These are phyloP conservation scores for Semnornis frantzii DNA, from an alignment of 2,113 vertebrate species.

Conservation along the genomic window DNA sequence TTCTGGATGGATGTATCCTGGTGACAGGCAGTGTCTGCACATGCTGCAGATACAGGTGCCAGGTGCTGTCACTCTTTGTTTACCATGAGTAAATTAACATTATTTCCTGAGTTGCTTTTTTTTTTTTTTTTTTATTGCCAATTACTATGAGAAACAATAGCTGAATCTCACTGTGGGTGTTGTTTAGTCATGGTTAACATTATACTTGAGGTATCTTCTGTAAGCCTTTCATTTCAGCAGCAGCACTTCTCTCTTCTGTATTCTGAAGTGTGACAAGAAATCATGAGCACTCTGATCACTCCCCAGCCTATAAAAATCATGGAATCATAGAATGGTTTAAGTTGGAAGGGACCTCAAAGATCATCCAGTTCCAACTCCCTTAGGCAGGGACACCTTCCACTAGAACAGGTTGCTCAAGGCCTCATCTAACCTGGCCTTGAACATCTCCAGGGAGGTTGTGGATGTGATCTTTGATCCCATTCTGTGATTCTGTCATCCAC, in stretches of 20 bases:
- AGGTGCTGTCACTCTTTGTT: neutral
- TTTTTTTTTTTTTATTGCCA: neutral
- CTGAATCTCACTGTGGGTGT: neutral
- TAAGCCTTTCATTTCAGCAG: neutral
- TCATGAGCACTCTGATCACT: neutral
- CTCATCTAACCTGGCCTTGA: too few relatives aligned
- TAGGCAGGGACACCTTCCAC: too few relatives aligned
- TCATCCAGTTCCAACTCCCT: too few relatives aligned
- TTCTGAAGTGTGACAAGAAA: neutral
- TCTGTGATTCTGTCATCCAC: too few relatives aligned
- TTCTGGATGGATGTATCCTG: neutral
- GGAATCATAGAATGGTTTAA: too few relatives aligned
- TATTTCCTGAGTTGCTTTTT: neutral
- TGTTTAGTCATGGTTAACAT: neutral
- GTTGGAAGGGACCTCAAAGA: too few relatives aligned
- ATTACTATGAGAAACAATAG: neutral
- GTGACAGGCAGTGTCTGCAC: neutral
- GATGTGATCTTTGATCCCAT: too few relatives aligned
- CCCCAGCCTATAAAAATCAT: neutral
- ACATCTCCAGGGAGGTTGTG: too few relatives aligned
- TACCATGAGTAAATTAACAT: neutral
- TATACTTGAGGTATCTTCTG: neutral
- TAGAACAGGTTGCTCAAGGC: too few relatives aligned
- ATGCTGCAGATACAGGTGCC: neutral
- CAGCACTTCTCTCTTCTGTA: neutral